Evolutionary conservation across 2,113 vertebrate species (phyloP), one percentile per base, ranked within the genome.

Genomic region (Tragelaphus buxtoni): DNA sequence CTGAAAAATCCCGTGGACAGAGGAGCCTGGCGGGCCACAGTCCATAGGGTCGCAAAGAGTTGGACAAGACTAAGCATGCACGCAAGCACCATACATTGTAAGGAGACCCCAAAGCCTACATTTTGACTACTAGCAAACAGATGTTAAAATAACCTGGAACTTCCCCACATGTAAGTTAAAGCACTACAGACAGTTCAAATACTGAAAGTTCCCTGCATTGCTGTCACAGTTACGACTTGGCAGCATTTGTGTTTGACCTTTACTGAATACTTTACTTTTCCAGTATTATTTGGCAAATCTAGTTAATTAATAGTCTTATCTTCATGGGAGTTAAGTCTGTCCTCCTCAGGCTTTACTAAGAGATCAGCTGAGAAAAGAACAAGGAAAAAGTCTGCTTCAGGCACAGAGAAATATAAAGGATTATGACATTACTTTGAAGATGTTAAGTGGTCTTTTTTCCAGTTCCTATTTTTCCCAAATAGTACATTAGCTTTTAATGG

Each of bases 291-390:
- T 76, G 79, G 69, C 58, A 86, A 96, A 85, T 51, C 3, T 1
- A 81, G 88, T 97, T 98, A 99, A 98, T 98, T 96, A 97, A 95
- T 94, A 98, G 96, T 92, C 9, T 95, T 9, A 2, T 88, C 95
- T 98, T 9, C 0, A 90, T 93, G 95, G 88, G 0, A 97, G 89
- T 24, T 74, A 98, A 83, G 28, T 88, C 35, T 93, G 42, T 90
- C 22, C 17, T 95, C 22, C 82, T 90, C 39, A 30, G 87, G 55
- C 79, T 97, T 95, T 97, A 81, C 49, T 95, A 80, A 90, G 85
- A 95, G 76, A 88, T 35, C 60, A 94, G 56, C 2, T 93, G 63
- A 96, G 82, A 87, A 83, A 93, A 97, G 74, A 96, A 94, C 74
- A 93, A 96, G 95, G 72, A n/a, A 63, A 83, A 97, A 74, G 18